Evolutionary conservation across 1,140 invertebrate genomes (phyloP).

Genomic region (Cepaea nemoralis): DNA sequence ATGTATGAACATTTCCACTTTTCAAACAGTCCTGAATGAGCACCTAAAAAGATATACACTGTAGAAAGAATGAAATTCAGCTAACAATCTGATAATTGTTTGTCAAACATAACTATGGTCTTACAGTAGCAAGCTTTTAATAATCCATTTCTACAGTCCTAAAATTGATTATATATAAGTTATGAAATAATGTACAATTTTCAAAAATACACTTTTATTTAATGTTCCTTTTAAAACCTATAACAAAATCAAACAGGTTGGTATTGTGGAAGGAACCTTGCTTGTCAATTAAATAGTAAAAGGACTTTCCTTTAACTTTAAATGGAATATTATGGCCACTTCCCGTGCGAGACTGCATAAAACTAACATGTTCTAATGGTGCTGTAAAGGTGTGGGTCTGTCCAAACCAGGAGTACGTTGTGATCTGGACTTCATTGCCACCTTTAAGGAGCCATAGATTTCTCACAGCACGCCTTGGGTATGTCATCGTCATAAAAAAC

Average conservation of each 20-base stretch:
- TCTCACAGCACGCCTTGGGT: slow-evolving; percentile 79
- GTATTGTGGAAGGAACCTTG: slow-evolving; percentile 79
- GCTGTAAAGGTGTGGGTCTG: slow-evolving; percentile 76
- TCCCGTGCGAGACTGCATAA: slow-evolving; percentile 74
- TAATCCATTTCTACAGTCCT: no score
- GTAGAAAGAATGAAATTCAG: no score
- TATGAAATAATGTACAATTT: no score
- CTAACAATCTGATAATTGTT: no score
- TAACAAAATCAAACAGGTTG: slow-evolving; percentile 80
- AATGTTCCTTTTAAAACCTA: slow-evolving; percentile 74
- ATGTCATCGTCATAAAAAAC: slow-evolving; percentile 78
- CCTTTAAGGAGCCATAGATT: slow-evolving; percentile 81
- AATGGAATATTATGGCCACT: slow-evolving; percentile 77
- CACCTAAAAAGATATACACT: no score
- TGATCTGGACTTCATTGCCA: slow-evolving; percentile 78
- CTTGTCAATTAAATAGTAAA: slow-evolving; percentile 82
- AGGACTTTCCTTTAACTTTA: slow-evolving; percentile 78
- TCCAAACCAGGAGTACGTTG: slow-evolving; percentile 81
- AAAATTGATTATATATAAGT: no score
- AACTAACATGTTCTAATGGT: slow-evolving; percentile 73
- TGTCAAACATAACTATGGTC: no score
- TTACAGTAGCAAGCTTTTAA: no score
- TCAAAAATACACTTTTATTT: no score
- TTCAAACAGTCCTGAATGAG: no score
- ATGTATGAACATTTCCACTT: no score